Conservation (phyloP, 1,140 invertebrate species). For the Hyles euphorbiae region DNA sequence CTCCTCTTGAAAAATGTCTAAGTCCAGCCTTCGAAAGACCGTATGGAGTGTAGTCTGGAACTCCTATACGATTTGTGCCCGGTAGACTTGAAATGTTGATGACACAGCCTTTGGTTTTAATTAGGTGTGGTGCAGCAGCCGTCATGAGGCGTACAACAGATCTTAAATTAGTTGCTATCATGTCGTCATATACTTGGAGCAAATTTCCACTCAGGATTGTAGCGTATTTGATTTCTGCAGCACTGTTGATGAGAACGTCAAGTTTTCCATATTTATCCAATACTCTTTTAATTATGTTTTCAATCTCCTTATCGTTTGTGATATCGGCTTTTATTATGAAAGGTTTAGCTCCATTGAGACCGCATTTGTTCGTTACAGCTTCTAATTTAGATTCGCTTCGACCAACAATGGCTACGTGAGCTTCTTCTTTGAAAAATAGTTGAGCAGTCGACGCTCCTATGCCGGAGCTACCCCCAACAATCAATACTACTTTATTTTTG, state of each 20-base stretch:
- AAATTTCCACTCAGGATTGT: not conserved
- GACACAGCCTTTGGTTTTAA: slow-evolving; percentile 7
- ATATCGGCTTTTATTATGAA: slow-evolving; percentile 12
- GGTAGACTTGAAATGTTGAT: slow-evolving; percentile 7
- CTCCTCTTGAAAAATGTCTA: slow-evolving; percentile 83
- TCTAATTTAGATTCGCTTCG: slow-evolving; percentile 5
- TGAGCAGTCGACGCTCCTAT: slow-evolving; percentile 12
- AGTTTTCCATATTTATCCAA: slow-evolving; percentile 7
- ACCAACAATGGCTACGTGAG: slow-evolving; percentile 7
- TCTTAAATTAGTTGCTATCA: slow-evolving; percentile 11
- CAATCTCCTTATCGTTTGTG: not conserved
- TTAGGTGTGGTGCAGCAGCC: slow-evolving; percentile 2
- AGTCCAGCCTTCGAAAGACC: slow-evolving; percentile 75
- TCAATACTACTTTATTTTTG: slow-evolving; percentile 6
- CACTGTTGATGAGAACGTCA: slow-evolving; percentile 11
- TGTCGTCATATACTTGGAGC: slow-evolving; percentile 6
- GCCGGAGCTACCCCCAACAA: slow-evolving; percentile 12
- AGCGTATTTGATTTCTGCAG: not conserved
- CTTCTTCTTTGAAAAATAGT: slow-evolving; percentile 9
- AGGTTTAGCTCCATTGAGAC: not conserved
- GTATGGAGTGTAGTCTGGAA: slow-evolving; percentile 14
- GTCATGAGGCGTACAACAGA: not conserved
- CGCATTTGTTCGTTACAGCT: not conserved
- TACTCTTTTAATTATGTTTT: slow-evolving; percentile 1
- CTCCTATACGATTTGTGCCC: not conserved